These are phyloP conservation scores for Batillaria attramentaria DNA, from an alignment of 1,140 invertebrate species.

Conservation along the genomic window DNA sequence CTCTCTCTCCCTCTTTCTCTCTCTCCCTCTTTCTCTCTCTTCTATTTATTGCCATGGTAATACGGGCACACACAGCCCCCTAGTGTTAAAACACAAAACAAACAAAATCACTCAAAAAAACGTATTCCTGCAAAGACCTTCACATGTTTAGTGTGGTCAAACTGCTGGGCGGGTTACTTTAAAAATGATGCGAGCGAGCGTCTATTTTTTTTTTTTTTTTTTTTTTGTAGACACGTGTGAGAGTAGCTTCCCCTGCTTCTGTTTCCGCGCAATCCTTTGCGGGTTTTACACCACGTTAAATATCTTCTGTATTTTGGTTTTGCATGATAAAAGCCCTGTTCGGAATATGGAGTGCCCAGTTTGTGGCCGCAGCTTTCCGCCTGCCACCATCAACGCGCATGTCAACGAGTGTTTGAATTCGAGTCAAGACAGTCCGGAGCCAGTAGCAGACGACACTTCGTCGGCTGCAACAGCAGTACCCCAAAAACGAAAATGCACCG, in stretches of 20 bases:
- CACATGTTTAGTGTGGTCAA: too few species aligned
- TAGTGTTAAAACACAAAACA: background rate
- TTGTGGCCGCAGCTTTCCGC: constrained; percentile 43
- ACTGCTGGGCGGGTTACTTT: background rate
- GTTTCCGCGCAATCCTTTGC: background rate
- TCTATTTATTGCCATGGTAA: background rate
- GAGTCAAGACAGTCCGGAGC: constrained; percentile 14
- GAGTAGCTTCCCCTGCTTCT: background rate
- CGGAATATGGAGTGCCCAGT: constrained; percentile 50
- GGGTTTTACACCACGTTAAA: background rate
- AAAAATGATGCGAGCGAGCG: background rate
- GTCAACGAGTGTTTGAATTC: constrained; percentile 51
- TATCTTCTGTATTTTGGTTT: too few species aligned
- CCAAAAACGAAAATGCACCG: constrained; percentile 24
- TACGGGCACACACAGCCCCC: background rate
- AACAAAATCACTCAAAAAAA: too few species aligned
- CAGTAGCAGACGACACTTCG: background rate
- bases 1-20: background rate
- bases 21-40: background rate
- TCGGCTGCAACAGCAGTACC: background rate
- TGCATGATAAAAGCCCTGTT: too few species aligned
- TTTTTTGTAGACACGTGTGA: background rate
- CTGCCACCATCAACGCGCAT: constrained; percentile 46
- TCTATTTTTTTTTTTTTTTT: background rate
- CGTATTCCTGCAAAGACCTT: too few species aligned